Conservation (phyloP, 2,888 invertebrate species). For the Apamea anceps region DNA sequence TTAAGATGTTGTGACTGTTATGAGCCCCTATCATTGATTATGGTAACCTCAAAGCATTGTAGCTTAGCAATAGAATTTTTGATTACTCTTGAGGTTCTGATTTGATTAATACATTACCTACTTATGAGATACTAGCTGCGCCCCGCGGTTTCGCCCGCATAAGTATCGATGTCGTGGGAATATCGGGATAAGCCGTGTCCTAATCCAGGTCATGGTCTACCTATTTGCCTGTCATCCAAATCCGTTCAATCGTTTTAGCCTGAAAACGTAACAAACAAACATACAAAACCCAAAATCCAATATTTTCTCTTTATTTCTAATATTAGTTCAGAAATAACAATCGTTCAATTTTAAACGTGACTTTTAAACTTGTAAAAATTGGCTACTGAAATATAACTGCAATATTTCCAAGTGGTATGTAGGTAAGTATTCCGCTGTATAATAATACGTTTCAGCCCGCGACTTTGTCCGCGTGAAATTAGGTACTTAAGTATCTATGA, state of each 20-base stretch:
- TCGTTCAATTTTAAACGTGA: not conserved
- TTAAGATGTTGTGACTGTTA: conserved; percentile 15
- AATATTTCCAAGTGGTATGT: not conserved
- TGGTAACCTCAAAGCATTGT: conserved; percentile 15
- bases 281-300: not conserved
- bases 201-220: not conserved
- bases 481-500: not conserved
- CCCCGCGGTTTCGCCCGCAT: not conserved
- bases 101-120: not conserved
- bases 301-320: too few relatives aligned
- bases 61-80: not conserved
- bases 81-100: not conserved
- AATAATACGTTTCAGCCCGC: not conserved
- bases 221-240: not conserved
- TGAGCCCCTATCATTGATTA: conserved; percentile 26
- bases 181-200: not conserved
- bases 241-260: not conserved
- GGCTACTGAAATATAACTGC: not conserved
- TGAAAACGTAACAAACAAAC: not conserved
- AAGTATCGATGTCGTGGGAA: not conserved
- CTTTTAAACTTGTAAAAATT: not conserved
- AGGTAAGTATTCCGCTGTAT: not conserved
- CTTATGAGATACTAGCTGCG: not conserved
- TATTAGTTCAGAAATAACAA: too few relatives aligned
- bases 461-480: not conserved